Evolutionary conservation across 2,113 vertebrate genomes (phyloP).

Genomic region (Hemichromis elongatus): DNA sequence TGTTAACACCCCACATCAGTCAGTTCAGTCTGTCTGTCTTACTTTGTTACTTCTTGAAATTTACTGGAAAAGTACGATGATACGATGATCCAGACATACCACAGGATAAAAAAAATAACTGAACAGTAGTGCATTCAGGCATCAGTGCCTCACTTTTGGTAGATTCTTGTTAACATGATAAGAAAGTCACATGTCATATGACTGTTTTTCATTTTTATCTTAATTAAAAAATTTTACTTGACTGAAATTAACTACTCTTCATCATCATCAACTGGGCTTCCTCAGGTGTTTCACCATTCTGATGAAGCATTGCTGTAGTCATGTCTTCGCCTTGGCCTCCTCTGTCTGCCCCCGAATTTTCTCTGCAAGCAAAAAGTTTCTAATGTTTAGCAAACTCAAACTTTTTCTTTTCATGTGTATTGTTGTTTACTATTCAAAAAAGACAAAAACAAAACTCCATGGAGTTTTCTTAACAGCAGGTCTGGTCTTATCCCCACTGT

Average conservation of each 20-base stretch:
- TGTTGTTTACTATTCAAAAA: background rate
- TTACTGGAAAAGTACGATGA: background rate
- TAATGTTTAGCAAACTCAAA: background rate
- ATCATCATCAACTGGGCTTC: too few relatives aligned
- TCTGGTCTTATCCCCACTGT: background rate
- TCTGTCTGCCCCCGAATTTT: background rate
- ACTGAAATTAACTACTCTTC: too few relatives aligned
- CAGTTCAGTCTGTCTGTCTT: background rate
- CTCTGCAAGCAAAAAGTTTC: background rate
- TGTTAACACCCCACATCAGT: background rate
- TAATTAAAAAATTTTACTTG: rapidly evolving
- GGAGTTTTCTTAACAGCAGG: background rate
- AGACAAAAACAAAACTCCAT: background rate
- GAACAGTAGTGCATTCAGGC: background rate
- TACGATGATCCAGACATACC: rapidly evolving
- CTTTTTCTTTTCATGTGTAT: background rate
- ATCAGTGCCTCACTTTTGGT: background rate
- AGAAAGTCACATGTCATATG: background rate
- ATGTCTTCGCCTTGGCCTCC: background rate
- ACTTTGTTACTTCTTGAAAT: background rate
- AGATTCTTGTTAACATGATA: background rate
- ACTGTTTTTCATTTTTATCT: background rate
- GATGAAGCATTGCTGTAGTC: background rate
- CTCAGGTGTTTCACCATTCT: background rate
- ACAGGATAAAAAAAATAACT: background rate